Conservation (phyloP, 2,888 invertebrate species). For the Diaphora mendica region DNA sequence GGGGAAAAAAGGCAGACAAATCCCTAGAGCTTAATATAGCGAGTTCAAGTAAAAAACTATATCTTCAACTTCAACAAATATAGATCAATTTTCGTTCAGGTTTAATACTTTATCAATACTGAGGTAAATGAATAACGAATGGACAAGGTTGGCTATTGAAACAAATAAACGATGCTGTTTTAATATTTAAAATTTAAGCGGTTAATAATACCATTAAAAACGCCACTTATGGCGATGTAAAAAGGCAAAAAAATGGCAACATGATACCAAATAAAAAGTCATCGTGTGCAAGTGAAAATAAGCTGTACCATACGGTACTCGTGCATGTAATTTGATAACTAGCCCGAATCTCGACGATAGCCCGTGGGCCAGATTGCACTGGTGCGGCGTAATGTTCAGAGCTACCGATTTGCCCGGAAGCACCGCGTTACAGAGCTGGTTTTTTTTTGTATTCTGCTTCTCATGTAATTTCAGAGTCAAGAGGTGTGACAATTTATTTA, state of each 20-base stretch:
- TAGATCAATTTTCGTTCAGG: too few species aligned
- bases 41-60: too few species aligned
- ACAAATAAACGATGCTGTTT: not conserved
- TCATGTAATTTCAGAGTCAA: not conserved
- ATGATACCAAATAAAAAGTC: constrained; percentile 1
- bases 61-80: too few species aligned
- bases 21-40: too few species aligned
- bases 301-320: not conserved
- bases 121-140: too few species aligned
- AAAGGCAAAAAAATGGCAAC: not conserved
- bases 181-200: not conserved
- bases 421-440: constrained; percentile 2
- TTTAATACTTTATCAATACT: too few species aligned
- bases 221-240: not conserved
- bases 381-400: constrained; percentile 5
- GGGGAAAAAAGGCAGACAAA: too few species aligned
- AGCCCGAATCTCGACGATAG: constrained; percentile 1
- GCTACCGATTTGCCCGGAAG: constrained; percentile 19
- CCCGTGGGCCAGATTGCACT: constrained; percentile 13
- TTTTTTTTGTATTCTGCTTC: not conserved
- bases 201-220: not conserved
- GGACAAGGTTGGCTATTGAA: not conserved
- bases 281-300: not conserved
- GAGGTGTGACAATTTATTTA: not conserved
- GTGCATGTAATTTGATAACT: constrained; percentile 43